Evolutionary conservation across 2,797 vertebrate species (phyloP).

Genomic region (Hypotaenidia okinawae): DNA sequence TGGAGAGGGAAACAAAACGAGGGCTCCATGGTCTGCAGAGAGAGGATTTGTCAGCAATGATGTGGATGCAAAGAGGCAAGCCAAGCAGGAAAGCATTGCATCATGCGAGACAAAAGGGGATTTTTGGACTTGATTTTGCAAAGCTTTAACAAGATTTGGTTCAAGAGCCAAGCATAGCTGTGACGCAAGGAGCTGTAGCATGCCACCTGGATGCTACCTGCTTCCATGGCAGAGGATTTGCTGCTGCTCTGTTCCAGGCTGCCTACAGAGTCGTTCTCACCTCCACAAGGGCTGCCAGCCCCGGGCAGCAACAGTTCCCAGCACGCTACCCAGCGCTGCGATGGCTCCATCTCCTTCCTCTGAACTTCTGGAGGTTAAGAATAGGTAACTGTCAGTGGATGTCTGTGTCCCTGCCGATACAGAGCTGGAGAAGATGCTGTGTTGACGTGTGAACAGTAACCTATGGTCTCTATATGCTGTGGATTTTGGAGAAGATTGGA

Average conservation of each 20-base stretch:
- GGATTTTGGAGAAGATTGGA: background rate
- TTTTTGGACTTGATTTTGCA: background rate
- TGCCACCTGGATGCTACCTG: background rate
- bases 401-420: background rate
- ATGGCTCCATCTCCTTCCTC: background rate
- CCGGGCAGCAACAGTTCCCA: background rate
- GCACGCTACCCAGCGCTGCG: background rate
- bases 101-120: background rate
- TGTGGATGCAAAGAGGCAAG: background rate
- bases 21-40: no score
- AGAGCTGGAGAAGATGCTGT: rapidly evolving
- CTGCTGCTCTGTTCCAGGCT: background rate
- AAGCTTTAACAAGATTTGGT: background rate
- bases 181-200: background rate
- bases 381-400: background rate
- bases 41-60: background rate
- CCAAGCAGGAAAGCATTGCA: background rate
- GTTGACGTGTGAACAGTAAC: background rate
- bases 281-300: background rate
- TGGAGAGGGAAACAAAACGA: no score
- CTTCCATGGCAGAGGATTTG: background rate
- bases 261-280: background rate
- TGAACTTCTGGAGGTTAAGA: background rate
- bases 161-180: background rate
- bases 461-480: background rate